Base-by-base conservation (phyloP, 2,797 vertebrate species). In the Phoeniculus purpureus region DNA sequence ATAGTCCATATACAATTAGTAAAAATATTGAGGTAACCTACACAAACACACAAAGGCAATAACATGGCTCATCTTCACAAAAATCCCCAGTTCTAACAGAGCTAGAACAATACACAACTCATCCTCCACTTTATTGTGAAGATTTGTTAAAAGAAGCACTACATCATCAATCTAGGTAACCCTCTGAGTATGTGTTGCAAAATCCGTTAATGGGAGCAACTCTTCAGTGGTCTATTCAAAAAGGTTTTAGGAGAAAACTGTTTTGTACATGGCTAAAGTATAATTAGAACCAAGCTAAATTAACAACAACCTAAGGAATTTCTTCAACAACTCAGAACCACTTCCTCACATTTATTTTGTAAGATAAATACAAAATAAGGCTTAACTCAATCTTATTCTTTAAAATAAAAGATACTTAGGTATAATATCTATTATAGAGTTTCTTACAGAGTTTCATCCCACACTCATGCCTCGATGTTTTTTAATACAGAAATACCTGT, bases 261-360 rank as follows among this genome's bases (percentile, higher is more conserved):
- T 17, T 27, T 21, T 0, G 1, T 29, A 22, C 2, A 73, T 1
- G 45, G 20, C 16, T 37, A 11, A 76, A 66, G 19, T 4, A 31
- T 22, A 64, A 55, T 83, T 23, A n/a, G 15, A 80, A 82, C 12
- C 82, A 67, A 51, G 18, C 12, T 52, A 37, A 58, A 55, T 62
- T 80, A 78, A 32, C 3, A 76, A 31, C 1, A 87, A 37, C 21
- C 29, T n/a, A 75, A 59, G 32, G 81, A 61, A 12, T 45, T 85
- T 82, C 48, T 52, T 72, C 29, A 66, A 75, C 81, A 25, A 23
- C 4, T 19, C 58, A 62, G 19, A 86, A 56, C 3, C 4, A 7
- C 45, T 79, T 43, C 12, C 10, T 81, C 37, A 26, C 6, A 12
- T 47, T 52, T 40, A 81, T 8, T 12, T 67, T 47, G 31, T 11